Evolutionary conservation across 1,140 invertebrate genomes (phyloP), one percentile per base, ranked within the genome.

Genomic region (Archivesica marissinica): DNA sequence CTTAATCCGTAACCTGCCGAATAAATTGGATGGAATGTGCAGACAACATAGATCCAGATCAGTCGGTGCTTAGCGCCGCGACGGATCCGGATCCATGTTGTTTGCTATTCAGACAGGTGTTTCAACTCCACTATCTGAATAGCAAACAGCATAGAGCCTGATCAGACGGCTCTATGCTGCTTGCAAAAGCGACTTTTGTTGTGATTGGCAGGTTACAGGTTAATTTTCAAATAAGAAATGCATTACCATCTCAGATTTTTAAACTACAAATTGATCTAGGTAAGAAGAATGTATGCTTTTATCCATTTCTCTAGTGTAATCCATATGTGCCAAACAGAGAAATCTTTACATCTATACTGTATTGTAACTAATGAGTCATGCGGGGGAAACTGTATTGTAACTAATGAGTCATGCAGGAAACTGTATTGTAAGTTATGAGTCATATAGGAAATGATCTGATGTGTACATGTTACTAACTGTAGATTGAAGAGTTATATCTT

Each of bases 281-380:
- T 47, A 47, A 9, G 44, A 15, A 20, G 25, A 23, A 52, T 4
- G 50, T n/a, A 20, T 52, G 17, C 11, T 20, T 64, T 33, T 64
- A 64, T 64, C 38, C 38, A 64, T 64, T 64, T 64, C 59, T 25
- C 2, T 64, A 64, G 59, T 64, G 30, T 64, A 35, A 33, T 20
- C 59, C 59, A 35, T 64, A 17, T 35, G 59, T 64, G 59, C 59
- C 59, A 64, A 64, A 64, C 15, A 35, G 59, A 64, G 30, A 64
- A 64, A 35, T 64, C 30, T 64, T 17, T 64, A 64, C 30, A 64
- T 64, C 59, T 64, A 17, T 17, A 64, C 33, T 20, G n/a, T 35
- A 28, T 59, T 59, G n/a, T 59, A 59, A 25, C 4, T 30, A 4
- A 52, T n/a, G 20, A 4, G 20, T n/a, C 23, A n/a, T 52, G 20